Evolutionary conservation across 2,888 invertebrate genomes (phyloP), one percentile per base, ranked within the genome.

Genomic region (Latheticus oryzae): DNA sequence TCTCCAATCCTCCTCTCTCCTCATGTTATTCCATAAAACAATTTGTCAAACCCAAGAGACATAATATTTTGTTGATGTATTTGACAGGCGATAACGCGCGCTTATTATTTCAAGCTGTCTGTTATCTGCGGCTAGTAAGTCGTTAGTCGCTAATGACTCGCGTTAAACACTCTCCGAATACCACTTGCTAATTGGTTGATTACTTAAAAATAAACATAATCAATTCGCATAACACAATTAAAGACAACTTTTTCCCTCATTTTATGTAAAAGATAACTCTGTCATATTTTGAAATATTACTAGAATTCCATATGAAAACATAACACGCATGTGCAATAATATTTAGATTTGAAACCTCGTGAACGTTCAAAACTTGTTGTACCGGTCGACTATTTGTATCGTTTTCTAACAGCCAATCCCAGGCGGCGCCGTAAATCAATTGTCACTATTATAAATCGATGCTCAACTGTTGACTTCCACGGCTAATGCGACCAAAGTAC

Each of bases 371-470:
- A 70, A 71, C 66, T 71, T 67, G 72, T 71, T 66, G 68, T 70
- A 70, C 69, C 70, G 70, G 71, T 70, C 63, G 64, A 67, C 70
- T 73, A 72, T 73, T 73, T 72, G 73, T 72, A 72, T 70, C 67
- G 65, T 60, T 63, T n/a, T 67, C 68, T 43, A 67, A 67, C 73
- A 68, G 68, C 76, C 76, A 77, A 76, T 76, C 73, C 70, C 63
- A 71, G 66, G 69, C 71, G 69, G 70, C 68, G 74, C 73, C 73
- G 76, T 77, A 76, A 77, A 77, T 77, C 77, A 77, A 77, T 77
- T 77, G 77, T 77, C 77, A 76, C 76, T 75, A 76, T 76, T 76
- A 78, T 78, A 77, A 78, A 77, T 77, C 77, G 77, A 77, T 76
- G 77, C 73, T 76, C 74, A 76, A 76, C 76, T 74, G 76, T 76